Conservation (phyloP, 2,888 invertebrate species). For the Mythimna albipuncta region DNA sequence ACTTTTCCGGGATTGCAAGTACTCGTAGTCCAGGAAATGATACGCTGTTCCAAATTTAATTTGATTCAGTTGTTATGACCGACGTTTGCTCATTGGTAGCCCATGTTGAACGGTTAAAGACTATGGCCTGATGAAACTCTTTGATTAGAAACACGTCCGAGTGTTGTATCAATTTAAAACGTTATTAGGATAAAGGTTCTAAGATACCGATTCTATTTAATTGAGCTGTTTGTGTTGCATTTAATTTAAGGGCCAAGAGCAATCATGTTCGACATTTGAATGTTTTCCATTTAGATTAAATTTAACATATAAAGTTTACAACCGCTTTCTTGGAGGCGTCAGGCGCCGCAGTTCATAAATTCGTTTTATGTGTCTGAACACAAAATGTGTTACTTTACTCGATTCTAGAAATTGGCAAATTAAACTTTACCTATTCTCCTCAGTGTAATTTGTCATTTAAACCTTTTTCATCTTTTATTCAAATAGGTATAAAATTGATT, state of each 20-base stretch:
- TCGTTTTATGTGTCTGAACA: slow-evolving; percentile 69
- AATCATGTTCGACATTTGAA: slow-evolving; percentile 33
- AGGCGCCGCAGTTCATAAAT: slow-evolving; percentile 62
- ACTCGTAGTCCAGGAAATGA: slow-evolving; percentile 27
- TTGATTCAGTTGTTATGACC: slow-evolving; percentile 36
- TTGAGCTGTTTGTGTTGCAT: slow-evolving; percentile 9
- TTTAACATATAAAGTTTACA: slow-evolving; percentile 63
- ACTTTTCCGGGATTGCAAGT: slow-evolving; percentile 42
- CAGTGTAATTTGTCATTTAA: slow-evolving; percentile 1
- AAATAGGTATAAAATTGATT: no score
- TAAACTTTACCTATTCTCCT: slow-evolving; percentile 11
- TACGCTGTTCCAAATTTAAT: slow-evolving; percentile 41
- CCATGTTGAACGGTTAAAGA: slow-evolving; percentile 15
- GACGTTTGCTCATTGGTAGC: slow-evolving; percentile 7
- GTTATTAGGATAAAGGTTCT: slow-evolving; percentile 13
- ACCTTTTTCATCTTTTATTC: no score
- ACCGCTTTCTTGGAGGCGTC: slow-evolving; percentile 65
- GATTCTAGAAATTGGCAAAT: slow-evolving; percentile 59
- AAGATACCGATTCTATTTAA: slow-evolving; percentile 20
- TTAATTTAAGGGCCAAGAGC: slow-evolving; percentile 6
- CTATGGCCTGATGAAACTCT: slow-evolving; percentile 19
- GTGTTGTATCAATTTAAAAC: slow-evolving; percentile 16
- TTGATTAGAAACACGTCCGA: slow-evolving; percentile 8
- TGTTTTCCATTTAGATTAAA: slow-evolving; percentile 59
- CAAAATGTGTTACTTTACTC: slow-evolving; percentile 62